These are phyloP conservation scores for Sisor rabdophorus DNA, from an alignment of 2,113 vertebrate species.

Conservation along the genomic window DNA sequence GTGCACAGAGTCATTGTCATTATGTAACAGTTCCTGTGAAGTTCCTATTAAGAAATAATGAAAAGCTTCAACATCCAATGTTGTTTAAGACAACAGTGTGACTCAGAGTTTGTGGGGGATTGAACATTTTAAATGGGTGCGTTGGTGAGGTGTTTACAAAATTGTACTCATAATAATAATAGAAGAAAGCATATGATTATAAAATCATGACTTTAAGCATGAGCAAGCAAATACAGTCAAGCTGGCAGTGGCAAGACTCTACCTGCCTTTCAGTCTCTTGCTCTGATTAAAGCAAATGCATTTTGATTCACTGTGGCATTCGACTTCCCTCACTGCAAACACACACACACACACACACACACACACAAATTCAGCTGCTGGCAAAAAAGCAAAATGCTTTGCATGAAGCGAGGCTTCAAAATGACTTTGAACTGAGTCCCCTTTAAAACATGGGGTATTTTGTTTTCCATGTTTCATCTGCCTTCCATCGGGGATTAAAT, in stretches of 20 bases:
- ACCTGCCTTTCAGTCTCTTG: slow-evolving; percentile 16
- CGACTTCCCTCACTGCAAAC: neutral
- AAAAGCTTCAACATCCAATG: no score
- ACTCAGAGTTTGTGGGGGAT: no score
- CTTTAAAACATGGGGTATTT: neutral
- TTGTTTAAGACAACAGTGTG: no score
- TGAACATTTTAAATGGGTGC: no score
- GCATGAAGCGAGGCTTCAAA: neutral
- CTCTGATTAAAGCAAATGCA: neutral
- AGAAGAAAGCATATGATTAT: no score
- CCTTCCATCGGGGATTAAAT: neutral
- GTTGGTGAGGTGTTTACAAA: no score
- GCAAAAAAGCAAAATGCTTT: neutral
- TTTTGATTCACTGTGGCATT: neutral
- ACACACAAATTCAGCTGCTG: slow-evolving; percentile 1
- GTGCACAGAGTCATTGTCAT: no score
- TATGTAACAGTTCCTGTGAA: no score
- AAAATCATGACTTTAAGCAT: neutral
- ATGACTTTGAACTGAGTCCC: neutral
- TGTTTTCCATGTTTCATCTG: neutral
- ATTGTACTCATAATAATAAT: neutral
- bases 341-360: neutral
- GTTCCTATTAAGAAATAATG: no score
- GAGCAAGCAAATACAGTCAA: slow-evolving; percentile 12
- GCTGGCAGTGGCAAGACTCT: slow-evolving; percentile 43